Conservation (phyloP, 2,113 vertebrate genomes). For the Sinocyclocheilus anophthalmus region DNA sequence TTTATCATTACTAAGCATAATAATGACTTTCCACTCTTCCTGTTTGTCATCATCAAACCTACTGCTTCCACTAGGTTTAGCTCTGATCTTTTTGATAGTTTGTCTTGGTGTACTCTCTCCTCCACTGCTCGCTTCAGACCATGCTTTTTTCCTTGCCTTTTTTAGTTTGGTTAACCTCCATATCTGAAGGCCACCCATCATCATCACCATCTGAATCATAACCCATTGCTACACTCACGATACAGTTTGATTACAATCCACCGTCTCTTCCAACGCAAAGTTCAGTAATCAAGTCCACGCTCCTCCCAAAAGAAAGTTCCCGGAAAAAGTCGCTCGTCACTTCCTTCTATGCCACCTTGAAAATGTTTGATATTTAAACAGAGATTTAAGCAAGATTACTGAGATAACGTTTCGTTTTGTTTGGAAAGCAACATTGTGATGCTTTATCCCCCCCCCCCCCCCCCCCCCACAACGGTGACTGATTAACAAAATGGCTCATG, state of each 20-base stretch:
- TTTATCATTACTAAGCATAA: background rate
- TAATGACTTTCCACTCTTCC: background rate
- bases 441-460: no score
- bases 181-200: background rate
- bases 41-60: background rate
- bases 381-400: background rate
- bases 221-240: background rate
- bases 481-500: no score
- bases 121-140: background rate
- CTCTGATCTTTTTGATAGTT: background rate
- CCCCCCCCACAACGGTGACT: no score
- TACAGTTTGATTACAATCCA: background rate
- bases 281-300: no score
- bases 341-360: no score
- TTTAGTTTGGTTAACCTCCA: background rate
- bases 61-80: background rate
- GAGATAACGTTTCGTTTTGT: background rate
- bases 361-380: background rate
- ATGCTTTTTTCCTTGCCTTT: background rate
- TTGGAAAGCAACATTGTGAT: no score
- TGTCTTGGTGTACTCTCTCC: background rate
- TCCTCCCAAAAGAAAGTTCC: no score
- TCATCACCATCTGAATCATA: background rate
- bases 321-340: no score
- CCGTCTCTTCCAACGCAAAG: background rate